These are phyloP conservation scores for Pangasius krempfi DNA, from an alignment of 2,797 vertebrate genomes.

Conservation along the genomic window DNA sequence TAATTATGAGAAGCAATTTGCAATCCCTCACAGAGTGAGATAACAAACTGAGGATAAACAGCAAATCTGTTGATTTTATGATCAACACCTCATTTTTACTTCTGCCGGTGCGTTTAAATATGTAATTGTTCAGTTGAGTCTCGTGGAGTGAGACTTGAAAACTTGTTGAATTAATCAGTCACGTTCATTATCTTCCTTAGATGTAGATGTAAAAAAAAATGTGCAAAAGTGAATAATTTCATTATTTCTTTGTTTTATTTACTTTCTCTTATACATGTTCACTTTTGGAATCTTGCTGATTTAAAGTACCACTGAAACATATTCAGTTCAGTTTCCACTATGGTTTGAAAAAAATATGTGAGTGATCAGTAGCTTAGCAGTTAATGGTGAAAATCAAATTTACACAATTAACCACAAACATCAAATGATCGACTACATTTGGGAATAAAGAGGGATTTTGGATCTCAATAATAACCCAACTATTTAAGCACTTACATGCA, in stretches of 20 bases:
- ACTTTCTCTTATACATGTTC: neutral
- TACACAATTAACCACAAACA: neutral
- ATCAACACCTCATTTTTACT: conserved; percentile 7
- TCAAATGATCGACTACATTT: neutral
- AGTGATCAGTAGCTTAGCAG: neutral
- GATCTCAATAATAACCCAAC: neutral
- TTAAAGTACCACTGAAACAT: neutral
- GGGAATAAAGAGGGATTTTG: neutral
- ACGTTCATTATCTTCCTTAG: neutral
- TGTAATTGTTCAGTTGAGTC: neutral
- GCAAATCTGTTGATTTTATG: neutral
- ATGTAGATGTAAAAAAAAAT: neutral
- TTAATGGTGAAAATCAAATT: neutral
- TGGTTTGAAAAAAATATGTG: neutral
- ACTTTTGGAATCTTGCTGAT: neutral
- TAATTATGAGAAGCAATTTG: conserved; percentile 5
- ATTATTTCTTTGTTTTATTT: neutral
- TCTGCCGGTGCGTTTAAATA: neutral
- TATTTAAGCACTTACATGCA: neutral
- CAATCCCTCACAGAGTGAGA: neutral
- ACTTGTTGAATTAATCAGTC: neutral
- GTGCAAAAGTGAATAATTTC: neutral
- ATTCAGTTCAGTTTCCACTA: neutral
- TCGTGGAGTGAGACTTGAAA: neutral
- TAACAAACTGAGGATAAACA: neutral